Evolutionary conservation across 37 sponge, comb jelly and placozoan species (phyloP), one percentile per base, ranked within the genome.

Genomic region (Cliona cf. orientalis): DNA sequence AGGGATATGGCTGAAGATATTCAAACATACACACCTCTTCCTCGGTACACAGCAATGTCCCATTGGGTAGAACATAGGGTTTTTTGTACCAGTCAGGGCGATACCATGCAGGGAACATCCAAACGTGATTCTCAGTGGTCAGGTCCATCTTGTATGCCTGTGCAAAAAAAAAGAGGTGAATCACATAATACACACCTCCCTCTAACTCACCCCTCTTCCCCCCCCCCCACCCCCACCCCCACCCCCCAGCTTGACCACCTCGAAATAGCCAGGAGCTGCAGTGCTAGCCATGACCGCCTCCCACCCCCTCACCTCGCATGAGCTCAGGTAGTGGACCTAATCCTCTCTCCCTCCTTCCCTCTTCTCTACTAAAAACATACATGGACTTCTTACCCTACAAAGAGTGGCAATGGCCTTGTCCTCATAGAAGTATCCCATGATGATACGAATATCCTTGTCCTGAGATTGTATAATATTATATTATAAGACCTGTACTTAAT

Each of bases 241-340:
- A n/a, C n/a, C n/a, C n/a, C 74, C 92, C 0, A 94, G 35, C 42
- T 80, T 80, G 41, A 87, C 79, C 49, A 91, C 95, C 69, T 92
- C 87, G 82, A 92, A 87, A 69, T 90, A 89, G 6, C 94, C 97
- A 32, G 97, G 97, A 46, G 97, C 97, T 31, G 97, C 97, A 46
- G 94, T 90, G 72, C 93, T 90, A 0, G 94, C 93, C 66, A 84
- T 75, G 35, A 96, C 69, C 41, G 94, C 91, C 74, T 96, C 91
- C 94, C 94, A 93, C 57, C 81, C 5, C 25, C 19, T 62, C 22
- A 72, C 82, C n/a, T 83, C 79, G 69, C 74, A 75, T 12, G 49
- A 41, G n/a, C 86, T 75, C 40, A 31, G 85, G 69, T 96, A 96
- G 80, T 85, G 58, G 19, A 75, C 37, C 23, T 31, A 23, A 4